Conservation (phyloP, 2,797 vertebrate genomes). For the Gallinago solitaria region DNA sequence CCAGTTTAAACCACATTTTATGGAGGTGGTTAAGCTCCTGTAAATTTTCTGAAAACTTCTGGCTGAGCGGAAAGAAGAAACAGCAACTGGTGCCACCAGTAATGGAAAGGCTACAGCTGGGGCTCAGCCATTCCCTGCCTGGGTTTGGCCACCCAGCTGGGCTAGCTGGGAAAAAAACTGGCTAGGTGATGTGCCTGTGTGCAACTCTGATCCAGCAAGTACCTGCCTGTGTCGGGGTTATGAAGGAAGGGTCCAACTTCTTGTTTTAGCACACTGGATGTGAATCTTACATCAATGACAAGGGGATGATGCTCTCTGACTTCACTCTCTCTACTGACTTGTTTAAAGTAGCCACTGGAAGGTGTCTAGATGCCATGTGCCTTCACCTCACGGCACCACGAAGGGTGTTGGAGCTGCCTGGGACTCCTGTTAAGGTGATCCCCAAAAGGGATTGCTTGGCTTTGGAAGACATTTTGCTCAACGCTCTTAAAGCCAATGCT, state of each 20-base stretch:
- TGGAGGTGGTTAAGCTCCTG: neutral
- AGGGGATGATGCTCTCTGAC: accelerated
- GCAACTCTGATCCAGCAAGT: neutral
- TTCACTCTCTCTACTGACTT: neutral
- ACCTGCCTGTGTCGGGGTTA: neutral
- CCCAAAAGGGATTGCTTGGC: neutral
- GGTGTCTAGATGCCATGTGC: neutral
- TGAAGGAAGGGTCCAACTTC: neutral
- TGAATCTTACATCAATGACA: neutral
- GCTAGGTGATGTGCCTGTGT: accelerated
- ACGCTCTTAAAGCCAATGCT: neutral
- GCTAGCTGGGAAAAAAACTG: neutral
- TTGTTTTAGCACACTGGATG: neutral
- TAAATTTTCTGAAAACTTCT: neutral
- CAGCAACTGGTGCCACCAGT: neutral
- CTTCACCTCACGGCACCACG: neutral
- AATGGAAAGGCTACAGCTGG: neutral
- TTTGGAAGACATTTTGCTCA: neutral
- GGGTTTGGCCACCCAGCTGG: neutral
- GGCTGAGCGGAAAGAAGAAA: neutral
- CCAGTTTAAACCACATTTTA: constrained; percentile 17
- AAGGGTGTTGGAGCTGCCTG: neutral
- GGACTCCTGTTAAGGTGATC: neutral
- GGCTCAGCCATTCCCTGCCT: neutral
- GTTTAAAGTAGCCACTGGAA: neutral